Evolutionary conservation across 2,888 invertebrate species (phyloP).

Genomic region (Steinernema scapterisci): DNA sequence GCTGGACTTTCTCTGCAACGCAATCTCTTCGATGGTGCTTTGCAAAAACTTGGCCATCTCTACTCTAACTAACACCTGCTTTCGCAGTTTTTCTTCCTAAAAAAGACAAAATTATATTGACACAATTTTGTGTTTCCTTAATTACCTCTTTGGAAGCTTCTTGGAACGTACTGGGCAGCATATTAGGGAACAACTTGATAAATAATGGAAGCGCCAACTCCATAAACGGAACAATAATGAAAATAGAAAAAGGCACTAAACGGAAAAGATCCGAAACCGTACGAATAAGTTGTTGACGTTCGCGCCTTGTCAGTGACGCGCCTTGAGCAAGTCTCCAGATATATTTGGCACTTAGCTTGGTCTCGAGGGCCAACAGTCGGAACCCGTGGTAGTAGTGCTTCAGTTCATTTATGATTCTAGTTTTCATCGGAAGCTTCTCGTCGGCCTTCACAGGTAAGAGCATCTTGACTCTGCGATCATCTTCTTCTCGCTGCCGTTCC

Average conservation of each 20-base stretch:
- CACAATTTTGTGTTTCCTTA: not conserved
- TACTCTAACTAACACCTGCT: slow-evolving; percentile 86
- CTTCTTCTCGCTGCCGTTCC: slow-evolving; percentile 56
- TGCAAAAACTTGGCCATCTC: slow-evolving; percentile 99
- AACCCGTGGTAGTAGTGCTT: slow-evolving; percentile 96
- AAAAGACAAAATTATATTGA: slow-evolving; percentile 40
- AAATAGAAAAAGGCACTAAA: slow-evolving; percentile 93
- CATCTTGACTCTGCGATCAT: slow-evolving; percentile 44
- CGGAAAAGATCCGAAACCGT: slow-evolving; percentile 85
- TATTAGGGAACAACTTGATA: slow-evolving; percentile 93
- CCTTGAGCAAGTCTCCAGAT: slow-evolving; percentile 83
- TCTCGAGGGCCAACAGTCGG: slow-evolving; percentile 85
- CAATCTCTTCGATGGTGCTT: slow-evolving; percentile 92
- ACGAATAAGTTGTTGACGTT: slow-evolving; percentile 82
- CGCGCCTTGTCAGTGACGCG: slow-evolving; percentile 81
- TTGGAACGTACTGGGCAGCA: slow-evolving; percentile 97
- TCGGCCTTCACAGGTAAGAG: slow-evolving; percentile 18
- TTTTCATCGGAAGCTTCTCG: slow-evolving; percentile 39
- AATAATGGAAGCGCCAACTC: slow-evolving; percentile 89
- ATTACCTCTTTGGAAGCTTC: slow-evolving; percentile 69
- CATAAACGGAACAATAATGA: slow-evolving; percentile 94
- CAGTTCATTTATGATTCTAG: slow-evolving; percentile 78
- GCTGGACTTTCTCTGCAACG: slow-evolving; percentile 76
- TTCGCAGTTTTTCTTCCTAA: slow-evolving; percentile 83
- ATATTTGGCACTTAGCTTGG: slow-evolving; percentile 81